Percentiles rank a stretch among this genome's conserved stretches.
These are phyloP conservation scores for Cactoblastis cactorum DNA, from an alignment of 2,888 invertebrate genomes.

Conservation along the genomic window DNA sequence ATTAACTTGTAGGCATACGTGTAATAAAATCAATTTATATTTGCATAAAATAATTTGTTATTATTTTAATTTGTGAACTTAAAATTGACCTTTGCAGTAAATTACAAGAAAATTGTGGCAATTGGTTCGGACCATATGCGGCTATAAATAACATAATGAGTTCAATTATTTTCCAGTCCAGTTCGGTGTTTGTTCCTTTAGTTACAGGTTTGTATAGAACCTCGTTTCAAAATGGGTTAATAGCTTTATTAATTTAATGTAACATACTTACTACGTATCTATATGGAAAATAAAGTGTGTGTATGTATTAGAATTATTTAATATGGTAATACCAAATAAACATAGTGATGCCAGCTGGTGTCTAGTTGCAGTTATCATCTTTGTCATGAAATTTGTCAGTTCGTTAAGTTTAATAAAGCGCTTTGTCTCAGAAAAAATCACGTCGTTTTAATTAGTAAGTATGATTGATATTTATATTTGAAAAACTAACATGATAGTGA, in stretches of 20 bases:
- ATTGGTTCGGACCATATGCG: constrained; percentile 49
- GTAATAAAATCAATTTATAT: not conserved
- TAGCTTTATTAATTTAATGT: not conserved
- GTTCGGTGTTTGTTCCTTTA: constrained; percentile 30
- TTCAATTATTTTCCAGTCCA: constrained; percentile 53
- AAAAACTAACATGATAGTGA: no score
- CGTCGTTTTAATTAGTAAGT: no score
- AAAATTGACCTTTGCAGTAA: constrained; percentile 45
- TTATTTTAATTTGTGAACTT: constrained; percentile 7
- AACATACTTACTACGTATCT: no score
- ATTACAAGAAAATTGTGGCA: constrained; percentile 52
- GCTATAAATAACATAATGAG: constrained; percentile 60
- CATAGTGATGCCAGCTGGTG: no score
- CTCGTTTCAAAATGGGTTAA: not conserved
- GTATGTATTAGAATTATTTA: no score
- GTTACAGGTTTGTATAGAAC: constrained; percentile 2
- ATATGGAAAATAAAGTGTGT: no score
- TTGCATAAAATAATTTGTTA: not conserved
- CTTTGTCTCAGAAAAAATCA: no score
- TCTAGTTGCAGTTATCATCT: no score
- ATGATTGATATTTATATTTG: no score
- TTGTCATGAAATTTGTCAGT: no score
- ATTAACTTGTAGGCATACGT: not conserved
- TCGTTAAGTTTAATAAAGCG: no score
- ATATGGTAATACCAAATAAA: no score